Percentiles rank a stretch among this genome's conserved stretches.
These are phyloP conservation scores for Ailurus styani DNA, from an alignment of 2,113 vertebrate species.

Conservation along the genomic window DNA sequence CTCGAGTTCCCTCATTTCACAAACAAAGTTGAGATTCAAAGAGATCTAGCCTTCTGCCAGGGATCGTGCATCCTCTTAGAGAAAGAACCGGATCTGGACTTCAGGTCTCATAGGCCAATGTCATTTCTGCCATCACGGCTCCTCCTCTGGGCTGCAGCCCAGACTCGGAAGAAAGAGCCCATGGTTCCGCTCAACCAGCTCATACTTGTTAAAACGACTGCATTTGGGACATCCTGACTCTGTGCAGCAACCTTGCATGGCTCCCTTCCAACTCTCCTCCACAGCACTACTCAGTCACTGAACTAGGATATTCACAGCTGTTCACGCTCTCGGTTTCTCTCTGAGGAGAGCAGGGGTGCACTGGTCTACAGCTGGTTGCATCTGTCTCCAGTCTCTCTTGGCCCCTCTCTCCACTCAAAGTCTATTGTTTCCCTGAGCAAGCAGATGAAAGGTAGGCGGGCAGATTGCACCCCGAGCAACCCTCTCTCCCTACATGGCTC, in stretches of 20 bases:
- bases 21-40: neutral
- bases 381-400: neutral
- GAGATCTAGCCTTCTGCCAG: neutral
- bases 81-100: neutral
- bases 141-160: neutral
- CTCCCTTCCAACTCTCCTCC: neutral
- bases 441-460: neutral
- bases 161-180: neutral
- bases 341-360: neutral
- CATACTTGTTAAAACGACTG: neutral
- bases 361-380: neutral
- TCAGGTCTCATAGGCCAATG: neutral
- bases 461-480: neutral
- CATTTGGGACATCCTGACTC: neutral
- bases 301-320: neutral
- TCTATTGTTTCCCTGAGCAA: neutral
- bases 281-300: neutral
- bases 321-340: neutral
- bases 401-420: neutral
- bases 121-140: neutral
- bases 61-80: neutral
- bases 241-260: fast-evolving
- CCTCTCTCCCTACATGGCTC: neutral
- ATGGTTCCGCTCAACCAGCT: neutral
- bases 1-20: neutral